Evolutionary conservation across 2,888 invertebrate species (phyloP), one percentile per base, ranked within the genome.

Genomic region (Seira sanloemensis): DNA sequence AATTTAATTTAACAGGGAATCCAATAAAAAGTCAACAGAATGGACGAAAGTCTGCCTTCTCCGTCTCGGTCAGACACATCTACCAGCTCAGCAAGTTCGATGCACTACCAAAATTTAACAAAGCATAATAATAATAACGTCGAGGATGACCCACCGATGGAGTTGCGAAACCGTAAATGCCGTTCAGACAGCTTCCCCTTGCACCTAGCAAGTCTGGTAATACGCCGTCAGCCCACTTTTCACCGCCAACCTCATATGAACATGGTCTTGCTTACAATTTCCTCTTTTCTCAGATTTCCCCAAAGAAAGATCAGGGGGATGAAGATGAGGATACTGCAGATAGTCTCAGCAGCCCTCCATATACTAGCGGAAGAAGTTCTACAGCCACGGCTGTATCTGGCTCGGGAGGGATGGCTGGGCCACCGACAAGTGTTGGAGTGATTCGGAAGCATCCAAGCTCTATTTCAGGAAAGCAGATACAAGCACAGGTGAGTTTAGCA

Each of bases 31-130:
- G n/a, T n/a, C n/a, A 37, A 37, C 37, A 71, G 12, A 24, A 82
- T 82, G 82, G 68, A 66, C 5, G 77, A 62, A 58, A 37, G 71
- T 7, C n/a, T 50, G 5, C 62, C 82, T 0, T 82, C 82, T 23
- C 82, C 82, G 7, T 76, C 67, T 0, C 24, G 76, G 37, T 82
- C 82, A 18, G 82, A 82, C 18, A 50, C 65, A 2, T 77, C 82
- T 19, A 66, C 67, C 18, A 72, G 76, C 24, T 67, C 65, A 1
- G 23, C 62, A 18, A 26, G 65, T 65, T 81, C 82, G 19, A n/a
- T 71, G 37, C 75, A 25, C 54, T 77, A 82, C 27, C 68, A 74
- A 69, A 74, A 69, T n/a, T 24, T 81, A 25, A 37, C 37, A 37
- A 37, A 4, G 12, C 68, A 73, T 24, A 81, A 81, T 58, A 81